Conservation (phyloP, 2,113 vertebrate genomes). For the Rattus norvegicus region GRCr8 NC_086030.1:24714001-24714500, state of each 20-base stretch:
- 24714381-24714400: slow-evolving; percentile 79
- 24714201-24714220: background rate
- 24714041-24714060: too few species aligned
- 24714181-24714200: background rate
- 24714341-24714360: slow-evolving; percentile 82
- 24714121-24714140: background rate
- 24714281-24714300: slow-evolving; percentile 83
- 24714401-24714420: too few species aligned
- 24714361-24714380: slow-evolving; percentile 83
- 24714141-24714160: background rate
- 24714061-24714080: background rate
- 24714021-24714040: too few species aligned
- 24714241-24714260: slow-evolving; percentile 85
- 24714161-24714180: background rate
- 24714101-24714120: background rate
- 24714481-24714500: background rate
- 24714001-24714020: background rate
- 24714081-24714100: background rate
- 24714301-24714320: slow-evolving; percentile 82
- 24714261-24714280: slow-evolving; percentile 83
- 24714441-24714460: background rate
- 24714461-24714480: background rate
- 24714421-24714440: background rate
- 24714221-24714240: slow-evolving; percentile 85
- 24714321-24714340: slow-evolving; percentile 79